Conservation (phyloP, 2,113 vertebrate genomes). For the Entelurus aequoreus region DNA sequence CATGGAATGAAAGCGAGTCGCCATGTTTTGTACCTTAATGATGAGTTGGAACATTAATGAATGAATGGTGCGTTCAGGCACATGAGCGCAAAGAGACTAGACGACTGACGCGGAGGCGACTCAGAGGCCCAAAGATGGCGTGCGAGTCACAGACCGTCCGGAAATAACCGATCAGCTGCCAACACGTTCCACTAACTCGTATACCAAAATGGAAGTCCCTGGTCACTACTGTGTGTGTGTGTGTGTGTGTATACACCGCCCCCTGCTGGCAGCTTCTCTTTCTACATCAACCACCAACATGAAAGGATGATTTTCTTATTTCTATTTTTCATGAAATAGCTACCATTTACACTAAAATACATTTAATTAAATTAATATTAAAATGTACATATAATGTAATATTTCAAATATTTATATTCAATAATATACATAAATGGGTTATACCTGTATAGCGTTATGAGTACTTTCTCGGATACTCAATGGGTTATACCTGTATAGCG, state of each 20-base stretch:
- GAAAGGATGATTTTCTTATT: background rate
- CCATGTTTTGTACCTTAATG: too few species aligned
- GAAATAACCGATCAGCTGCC: constrained; percentile 39
- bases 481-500: too few species aligned
- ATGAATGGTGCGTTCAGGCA: background rate
- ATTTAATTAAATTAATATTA: too few species aligned
- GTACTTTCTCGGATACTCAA: too few species aligned
- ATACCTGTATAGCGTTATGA: too few species aligned
- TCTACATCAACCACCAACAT: background rate
- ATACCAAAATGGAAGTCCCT: constrained; percentile 8
- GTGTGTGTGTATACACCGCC: background rate
- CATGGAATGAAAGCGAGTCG: background rate
- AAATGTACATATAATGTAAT: too few species aligned
- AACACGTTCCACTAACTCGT: constrained; percentile 10
- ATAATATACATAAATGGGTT: too few species aligned
- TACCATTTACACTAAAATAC: too few species aligned
- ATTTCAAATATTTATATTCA: too few species aligned
- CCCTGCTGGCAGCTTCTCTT: background rate
- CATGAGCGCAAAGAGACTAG: background rate
- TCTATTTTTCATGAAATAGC: too few species aligned
- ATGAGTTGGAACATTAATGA: background rate
- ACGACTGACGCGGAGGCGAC: background rate
- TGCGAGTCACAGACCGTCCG: background rate
- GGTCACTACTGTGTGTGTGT: background rate
- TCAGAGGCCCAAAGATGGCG: constrained; percentile 23